Evolutionary conservation across 2,888 invertebrate genomes (phyloP).

Genomic region (Acanthosepion esculentum): DNA sequence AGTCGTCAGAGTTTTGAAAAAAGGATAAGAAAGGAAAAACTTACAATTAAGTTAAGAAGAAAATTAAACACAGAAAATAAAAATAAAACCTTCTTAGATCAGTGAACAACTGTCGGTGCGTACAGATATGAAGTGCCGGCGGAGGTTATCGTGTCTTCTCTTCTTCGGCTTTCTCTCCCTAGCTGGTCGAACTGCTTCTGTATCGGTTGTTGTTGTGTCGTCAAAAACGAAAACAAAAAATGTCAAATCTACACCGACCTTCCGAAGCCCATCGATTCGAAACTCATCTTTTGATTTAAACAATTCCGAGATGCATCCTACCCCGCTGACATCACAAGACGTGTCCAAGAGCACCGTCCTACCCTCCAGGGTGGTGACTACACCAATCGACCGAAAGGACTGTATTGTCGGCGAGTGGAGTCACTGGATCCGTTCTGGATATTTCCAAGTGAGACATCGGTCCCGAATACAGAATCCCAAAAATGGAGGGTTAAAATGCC

Average conservation of each 20-base stretch:
- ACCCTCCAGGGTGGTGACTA: background rate
- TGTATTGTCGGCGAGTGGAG: background rate
- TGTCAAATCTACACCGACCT: background rate
- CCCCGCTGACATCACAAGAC: background rate
- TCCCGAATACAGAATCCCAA: background rate
- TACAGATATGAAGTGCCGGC: background rate
- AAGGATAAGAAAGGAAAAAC: background rate
- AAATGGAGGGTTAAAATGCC: constrained; percentile 39
- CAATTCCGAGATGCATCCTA: background rate
- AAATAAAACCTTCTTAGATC: background rate
- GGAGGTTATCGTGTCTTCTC: background rate
- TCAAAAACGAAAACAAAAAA: background rate
- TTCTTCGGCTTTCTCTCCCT: background rate
- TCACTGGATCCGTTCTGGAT: constrained; percentile 34
- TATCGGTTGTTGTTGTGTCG: background rate
- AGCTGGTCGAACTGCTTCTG: background rate
- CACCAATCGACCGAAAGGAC: background rate
- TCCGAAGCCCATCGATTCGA: background rate
- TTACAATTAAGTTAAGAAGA: background rate
- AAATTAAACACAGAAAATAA: background rate
- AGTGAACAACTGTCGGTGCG: background rate
- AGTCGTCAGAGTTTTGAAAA: background rate
- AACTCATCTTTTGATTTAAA: background rate
- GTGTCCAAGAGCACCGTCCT: background rate
- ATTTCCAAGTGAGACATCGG: constrained; percentile 38